A percentile compares a stretch with the other conserved stretches of the same genome.
Conservation (phyloP, 92 coral and sea anemone species). For the Phenganax marumi region DNA sequence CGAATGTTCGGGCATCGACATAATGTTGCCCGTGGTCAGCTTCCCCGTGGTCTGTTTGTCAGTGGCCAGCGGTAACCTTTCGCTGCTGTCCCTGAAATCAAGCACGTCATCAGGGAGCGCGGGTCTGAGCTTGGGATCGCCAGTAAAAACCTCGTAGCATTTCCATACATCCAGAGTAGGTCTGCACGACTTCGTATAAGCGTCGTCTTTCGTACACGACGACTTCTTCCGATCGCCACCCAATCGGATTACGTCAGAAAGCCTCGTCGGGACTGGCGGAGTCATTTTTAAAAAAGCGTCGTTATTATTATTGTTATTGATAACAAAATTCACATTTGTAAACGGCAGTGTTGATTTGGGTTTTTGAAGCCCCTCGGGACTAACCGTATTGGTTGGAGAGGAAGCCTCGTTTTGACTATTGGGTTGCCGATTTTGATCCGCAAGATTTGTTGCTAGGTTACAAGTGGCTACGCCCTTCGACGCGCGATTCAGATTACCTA, state of each 20-base stretch:
- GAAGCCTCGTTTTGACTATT: constrained; percentile 18
- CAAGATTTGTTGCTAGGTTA: constrained; percentile 66
- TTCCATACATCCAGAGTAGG: constrained; percentile 33
- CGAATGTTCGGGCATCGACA: constrained; percentile 18
- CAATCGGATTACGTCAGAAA: constrained; percentile 16
- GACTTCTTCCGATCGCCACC: constrained; percentile 17
- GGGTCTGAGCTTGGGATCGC: constrained; percentile 39
- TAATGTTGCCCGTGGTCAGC: constrained; percentile 21
- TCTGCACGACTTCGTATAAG: background rate
- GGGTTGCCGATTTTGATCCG: constrained; percentile 38
- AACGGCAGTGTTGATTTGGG: constrained; percentile 1
- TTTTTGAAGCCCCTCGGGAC: background rate
- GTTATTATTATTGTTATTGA: constrained; percentile 25
- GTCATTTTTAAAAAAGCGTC: constrained; percentile 17
- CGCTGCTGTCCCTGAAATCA: constrained; percentile 5
- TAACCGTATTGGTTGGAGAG: background rate
- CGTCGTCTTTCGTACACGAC: constrained; percentile 3
- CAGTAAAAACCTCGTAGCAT: constrained; percentile 37
- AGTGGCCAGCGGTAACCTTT: constrained; percentile 28
- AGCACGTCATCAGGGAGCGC: constrained; percentile 40
- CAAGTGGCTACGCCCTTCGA: constrained; percentile 84
- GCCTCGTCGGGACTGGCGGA: constrained; percentile 28
- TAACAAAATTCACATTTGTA: background rate
- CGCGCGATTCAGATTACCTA: constrained; percentile 47
- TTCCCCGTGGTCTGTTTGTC: background rate